Percentiles rank a stretch among this genome's conserved stretches.
phyloP scores from a whole-genome alignment of 2,113 vertebrate genomes.

The Meleagris gallopavo region DNA sequence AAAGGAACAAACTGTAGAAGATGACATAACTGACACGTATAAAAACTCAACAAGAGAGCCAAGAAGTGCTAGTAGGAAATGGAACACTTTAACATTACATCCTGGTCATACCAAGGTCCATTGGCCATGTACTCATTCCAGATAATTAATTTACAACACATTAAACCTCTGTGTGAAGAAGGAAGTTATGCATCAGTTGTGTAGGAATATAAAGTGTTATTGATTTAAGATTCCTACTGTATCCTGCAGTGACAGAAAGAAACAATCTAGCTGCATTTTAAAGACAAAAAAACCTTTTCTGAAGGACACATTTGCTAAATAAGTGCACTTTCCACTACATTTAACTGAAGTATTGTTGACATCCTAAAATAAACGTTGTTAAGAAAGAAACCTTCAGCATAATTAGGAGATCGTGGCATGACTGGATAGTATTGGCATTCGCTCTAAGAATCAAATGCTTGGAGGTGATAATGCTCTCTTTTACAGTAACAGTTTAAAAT shows the following conservation, averaged over 20 bases:
- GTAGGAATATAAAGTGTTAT: slow-evolving; percentile 77
- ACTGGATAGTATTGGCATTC: slow-evolving; percentile 71
- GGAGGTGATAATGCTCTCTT: slow-evolving; percentile 73
- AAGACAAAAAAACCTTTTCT: neutral
- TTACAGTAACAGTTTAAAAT: slow-evolving; percentile 82
- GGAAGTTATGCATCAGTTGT: slow-evolving; percentile 79
- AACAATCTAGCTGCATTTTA: slow-evolving; percentile 24
- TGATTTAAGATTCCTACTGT: slow-evolving; percentile 76
- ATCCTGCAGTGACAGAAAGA: slow-evolving; percentile 53
- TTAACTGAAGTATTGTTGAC: slow-evolving; percentile 45
- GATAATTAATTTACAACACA: slow-evolving; percentile 90
- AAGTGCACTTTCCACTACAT: slow-evolving; percentile 47
- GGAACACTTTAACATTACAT: slow-evolving; percentile 71
- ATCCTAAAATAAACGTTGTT: slow-evolving; percentile 10
- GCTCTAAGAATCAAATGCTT: slow-evolving; percentile 66
- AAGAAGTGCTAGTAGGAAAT: slow-evolving; percentile 69
- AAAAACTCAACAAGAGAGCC: slow-evolving; percentile 37
- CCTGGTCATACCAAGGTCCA: slow-evolving; percentile 83
- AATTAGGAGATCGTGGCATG: slow-evolving; percentile 48
- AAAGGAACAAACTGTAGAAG: slow-evolving; percentile 64
- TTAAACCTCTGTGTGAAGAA: slow-evolving; percentile 84
- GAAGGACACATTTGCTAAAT: slow-evolving; percentile 72
- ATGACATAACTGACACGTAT: slow-evolving; percentile 22
- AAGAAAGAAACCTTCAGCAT: slow-evolving; percentile 12
- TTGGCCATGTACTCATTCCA: slow-evolving; percentile 83